These are phyloP conservation scores for Drosophila bocqueti DNA, from an alignment of 1,140 invertebrate genomes.

Conservation along the genomic window DNA sequence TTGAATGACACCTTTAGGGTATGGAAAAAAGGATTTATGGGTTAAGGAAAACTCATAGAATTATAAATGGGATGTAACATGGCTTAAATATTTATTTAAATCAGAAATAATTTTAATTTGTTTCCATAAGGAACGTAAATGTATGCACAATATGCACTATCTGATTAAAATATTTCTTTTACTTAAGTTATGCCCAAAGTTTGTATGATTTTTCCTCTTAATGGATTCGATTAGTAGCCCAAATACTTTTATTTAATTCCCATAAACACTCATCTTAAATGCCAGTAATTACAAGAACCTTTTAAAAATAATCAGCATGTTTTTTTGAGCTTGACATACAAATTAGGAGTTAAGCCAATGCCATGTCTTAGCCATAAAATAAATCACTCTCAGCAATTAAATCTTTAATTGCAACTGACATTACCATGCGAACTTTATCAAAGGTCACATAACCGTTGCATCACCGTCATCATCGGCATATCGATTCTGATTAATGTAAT, in stretches of 20 bases:
- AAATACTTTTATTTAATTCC: neutral
- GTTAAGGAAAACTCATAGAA: neutral
- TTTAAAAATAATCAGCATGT: neutral
- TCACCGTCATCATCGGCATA: neutral
- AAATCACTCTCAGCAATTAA: slow-evolving; percentile 17
- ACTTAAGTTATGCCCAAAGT: neutral
- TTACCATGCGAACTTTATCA: slow-evolving; percentile 31
- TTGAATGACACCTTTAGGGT: too few relatives aligned
- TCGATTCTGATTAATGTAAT: slow-evolving; percentile 14
- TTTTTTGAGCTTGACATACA: neutral
- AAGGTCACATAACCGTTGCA: slow-evolving; percentile 17
- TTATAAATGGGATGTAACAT: neutral
- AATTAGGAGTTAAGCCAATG: neutral
- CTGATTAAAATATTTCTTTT: neutral
- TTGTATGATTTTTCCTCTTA: neutral
- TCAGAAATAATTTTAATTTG: neutral
- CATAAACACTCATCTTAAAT: neutral
- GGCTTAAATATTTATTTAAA: neutral
- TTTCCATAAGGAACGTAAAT: neutral
- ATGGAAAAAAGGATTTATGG: neutral
- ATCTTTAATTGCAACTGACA: slow-evolving; percentile 9
- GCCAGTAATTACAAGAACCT: slow-evolving; percentile 6
- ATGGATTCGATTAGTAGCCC: neutral
- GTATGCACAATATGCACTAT: neutral
- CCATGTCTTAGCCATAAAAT: slow-evolving; percentile 8